Conservation (phyloP, 2,888 invertebrate genomes). For the Lamellibrachia satsuma region DNA sequence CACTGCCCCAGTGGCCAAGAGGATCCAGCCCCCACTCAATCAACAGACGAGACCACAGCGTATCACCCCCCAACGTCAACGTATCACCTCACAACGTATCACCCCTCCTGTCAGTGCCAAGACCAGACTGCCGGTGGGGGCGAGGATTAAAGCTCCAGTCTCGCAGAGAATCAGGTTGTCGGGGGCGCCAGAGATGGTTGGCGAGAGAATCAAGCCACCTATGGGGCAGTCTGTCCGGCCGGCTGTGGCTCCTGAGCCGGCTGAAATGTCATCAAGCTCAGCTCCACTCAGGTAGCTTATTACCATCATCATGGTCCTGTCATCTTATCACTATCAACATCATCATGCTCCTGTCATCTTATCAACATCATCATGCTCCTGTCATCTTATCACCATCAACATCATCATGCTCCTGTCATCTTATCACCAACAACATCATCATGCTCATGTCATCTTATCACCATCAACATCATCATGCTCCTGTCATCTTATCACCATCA, state of each 20-base stretch:
- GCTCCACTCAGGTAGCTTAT: background rate
- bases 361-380: no score
- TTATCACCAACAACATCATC: no score
- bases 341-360: no score
- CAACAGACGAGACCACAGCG: background rate
- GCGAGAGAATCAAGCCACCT: background rate
- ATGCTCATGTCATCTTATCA: no score
- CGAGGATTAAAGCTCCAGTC: background rate
- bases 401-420: no score
- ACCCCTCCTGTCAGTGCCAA: background rate
- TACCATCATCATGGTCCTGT: background rate
- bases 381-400: no score
- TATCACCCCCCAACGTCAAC: background rate
- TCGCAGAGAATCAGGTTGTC: conserved; percentile 17
- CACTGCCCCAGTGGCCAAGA: conserved; percentile 25
- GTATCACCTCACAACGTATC: background rate
- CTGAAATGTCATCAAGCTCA: background rate
- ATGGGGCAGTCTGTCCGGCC: background rate
- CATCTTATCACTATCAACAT: no score
- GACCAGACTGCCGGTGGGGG: background rate
- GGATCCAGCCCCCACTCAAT: background rate
- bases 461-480: no score
- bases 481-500: no score
- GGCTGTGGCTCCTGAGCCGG: background rate
- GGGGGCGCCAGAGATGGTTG: background rate